Conservation (phyloP, 2,797 vertebrate genomes). For the Malurus leucopterus region DNA sequence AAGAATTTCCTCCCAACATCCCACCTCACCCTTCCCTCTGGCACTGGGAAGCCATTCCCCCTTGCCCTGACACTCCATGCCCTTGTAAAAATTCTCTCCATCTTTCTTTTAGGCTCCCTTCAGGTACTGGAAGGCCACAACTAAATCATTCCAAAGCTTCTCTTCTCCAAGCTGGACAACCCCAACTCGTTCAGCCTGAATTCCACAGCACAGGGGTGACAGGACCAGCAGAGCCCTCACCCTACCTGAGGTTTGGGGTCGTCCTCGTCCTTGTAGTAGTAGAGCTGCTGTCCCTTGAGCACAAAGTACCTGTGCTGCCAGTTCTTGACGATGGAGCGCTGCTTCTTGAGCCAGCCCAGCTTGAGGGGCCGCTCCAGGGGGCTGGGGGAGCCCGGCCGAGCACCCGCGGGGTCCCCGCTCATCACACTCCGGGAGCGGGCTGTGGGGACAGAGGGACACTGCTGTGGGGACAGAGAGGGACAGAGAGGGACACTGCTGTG, state of each 20-base stretch:
- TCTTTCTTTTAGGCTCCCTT: neutral
- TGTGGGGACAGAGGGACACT: constrained; percentile 49
- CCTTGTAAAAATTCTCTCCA: neutral
- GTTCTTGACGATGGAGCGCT: constrained; percentile 91
- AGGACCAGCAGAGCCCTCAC: fast-evolving
- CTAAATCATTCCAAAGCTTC: neutral
- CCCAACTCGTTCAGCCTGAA: neutral
- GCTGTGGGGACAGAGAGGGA: neutral
- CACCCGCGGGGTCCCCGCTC: constrained; percentile 72
- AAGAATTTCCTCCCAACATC: neutral
- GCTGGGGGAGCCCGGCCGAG: constrained; percentile 49
- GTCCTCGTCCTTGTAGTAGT: constrained; percentile 91
- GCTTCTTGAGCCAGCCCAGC: constrained; percentile 92
- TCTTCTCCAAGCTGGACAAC: neutral
- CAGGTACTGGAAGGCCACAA: neutral
- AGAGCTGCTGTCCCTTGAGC: constrained; percentile 83
- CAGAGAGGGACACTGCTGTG: too few species aligned
- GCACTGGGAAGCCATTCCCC: neutral
- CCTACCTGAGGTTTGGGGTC: constrained; percentile 86
- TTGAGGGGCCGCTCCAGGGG: constrained; percentile 85
- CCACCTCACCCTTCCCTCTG: neutral
- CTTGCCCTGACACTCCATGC: neutral
- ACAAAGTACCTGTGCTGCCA: constrained; percentile 94
- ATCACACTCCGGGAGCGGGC: constrained; percentile 88
- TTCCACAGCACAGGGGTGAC: fast-evolving